Percentiles rank a stretch among this genome's conserved stretches.
Evolutionary conservation across 2,888 invertebrate species (phyloP).

Genomic region (Epinotia brunnichana): DNA sequence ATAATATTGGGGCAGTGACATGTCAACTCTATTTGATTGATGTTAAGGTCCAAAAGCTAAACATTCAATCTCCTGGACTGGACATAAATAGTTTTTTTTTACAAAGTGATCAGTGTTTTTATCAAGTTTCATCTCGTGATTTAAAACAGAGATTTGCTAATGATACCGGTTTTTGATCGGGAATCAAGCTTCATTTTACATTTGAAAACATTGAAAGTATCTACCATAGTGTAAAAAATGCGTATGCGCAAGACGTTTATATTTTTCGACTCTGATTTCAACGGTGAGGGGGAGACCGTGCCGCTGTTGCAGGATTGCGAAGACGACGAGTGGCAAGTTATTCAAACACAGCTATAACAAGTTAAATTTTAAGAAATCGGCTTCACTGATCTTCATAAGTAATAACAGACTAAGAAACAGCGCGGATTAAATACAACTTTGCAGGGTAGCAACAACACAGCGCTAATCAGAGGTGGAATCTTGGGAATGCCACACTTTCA

Average conservation of each 20-base stretch:
- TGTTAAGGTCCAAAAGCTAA: too few species aligned
- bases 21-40: too few species aligned
- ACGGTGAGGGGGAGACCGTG: conserved; percentile 54
- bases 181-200: background rate
- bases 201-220: background rate
- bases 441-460: too few species aligned
- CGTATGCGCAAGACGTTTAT: conserved; percentile 71
- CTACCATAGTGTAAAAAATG: conserved; percentile 55
- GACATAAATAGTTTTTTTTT: too few species aligned
- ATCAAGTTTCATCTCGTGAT: background rate
- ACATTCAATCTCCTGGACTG: too few species aligned
- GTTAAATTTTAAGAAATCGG: too few species aligned
- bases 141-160: background rate
- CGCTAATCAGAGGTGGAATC: too few species aligned
- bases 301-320: conserved; percentile 61
- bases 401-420: too few species aligned
- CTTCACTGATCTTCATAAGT: too few species aligned
- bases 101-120: background rate
- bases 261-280: conserved; percentile 62
- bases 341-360: background rate
- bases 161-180: background rate
- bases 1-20: too few species aligned
- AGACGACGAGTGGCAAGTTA: conserved; percentile 55
- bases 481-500: too few species aligned
- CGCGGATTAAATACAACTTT: too few species aligned